Evolutionary conservation across 2,797 vertebrate genomes (phyloP).

Genomic region (Cephalopachus bancanus): DNA sequence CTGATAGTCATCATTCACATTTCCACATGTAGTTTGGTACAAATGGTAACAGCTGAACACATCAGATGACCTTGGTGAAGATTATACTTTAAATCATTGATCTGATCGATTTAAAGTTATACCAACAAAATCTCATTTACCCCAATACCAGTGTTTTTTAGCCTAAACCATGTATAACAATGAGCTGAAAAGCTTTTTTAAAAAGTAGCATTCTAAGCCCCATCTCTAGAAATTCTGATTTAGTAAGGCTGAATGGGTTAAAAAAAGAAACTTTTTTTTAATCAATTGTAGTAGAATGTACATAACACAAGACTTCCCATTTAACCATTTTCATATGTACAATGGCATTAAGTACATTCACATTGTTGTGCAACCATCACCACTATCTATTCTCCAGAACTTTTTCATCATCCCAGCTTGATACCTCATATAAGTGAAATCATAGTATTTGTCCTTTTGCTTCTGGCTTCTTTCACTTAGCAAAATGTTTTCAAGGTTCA

Average conservation of each 20-base stretch:
- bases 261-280: not conserved
- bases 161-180: slow-evolving; percentile 2
- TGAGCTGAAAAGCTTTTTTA: not conserved
- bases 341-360: not conserved
- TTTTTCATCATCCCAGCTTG: not conserved
- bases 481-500: not conserved
- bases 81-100: not conserved
- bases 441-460: not conserved
- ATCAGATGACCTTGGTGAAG: not conserved
- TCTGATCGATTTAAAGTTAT: not conserved
- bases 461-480: slow-evolving; percentile 20
- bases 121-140: not conserved
- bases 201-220: not conserved
- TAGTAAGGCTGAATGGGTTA: not conserved
- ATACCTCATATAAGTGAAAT: not conserved
- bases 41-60: not conserved
- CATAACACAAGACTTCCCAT: not conserved
- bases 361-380: not conserved
- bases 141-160: not conserved
- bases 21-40: not conserved
- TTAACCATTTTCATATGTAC: not conserved
- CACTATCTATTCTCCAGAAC: not conserved
- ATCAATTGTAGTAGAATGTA: not conserved
- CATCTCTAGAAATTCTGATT: not conserved
- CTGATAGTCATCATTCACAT: not conserved